Base-by-base conservation (phyloP, 2,888 invertebrate species). In the Tuberolachnus salignus region DNA sequence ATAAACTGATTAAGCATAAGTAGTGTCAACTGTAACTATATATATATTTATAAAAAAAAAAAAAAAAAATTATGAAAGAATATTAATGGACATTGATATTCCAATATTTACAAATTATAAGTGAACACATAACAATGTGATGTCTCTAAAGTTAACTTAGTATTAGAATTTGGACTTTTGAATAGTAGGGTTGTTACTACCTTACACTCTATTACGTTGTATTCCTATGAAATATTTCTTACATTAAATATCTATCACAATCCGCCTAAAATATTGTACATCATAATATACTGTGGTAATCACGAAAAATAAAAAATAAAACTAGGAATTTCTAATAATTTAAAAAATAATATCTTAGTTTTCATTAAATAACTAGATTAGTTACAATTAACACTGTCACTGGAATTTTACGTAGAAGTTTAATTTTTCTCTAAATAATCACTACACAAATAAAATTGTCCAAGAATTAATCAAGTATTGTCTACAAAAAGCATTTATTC, bases 121-220 rank as follows among this genome's bases (percentile, higher is more conserved):
- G 34, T 49, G 3, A 42, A 16, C 14, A 55, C 19, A 42, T 53
- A 42, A 55, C 9, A 55, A 51, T 46, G 2, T 21, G 16, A 34
- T 69, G 21, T 6, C 9, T 21, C 10, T 19, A 63, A 42, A 13
- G 44, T 42, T 44, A 6, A 44, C 4, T 21, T 21, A 16, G 11
- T 6, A 21, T 69, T 55, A 16, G 9, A 21, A 3, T 69, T 42
- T 51, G 1, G 1, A 1, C 21, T n/a, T 70, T 23, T 23, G 1
- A 23, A 10, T 26, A 26, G 10, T 0, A 4, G 6, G 42, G n/a
- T 59, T 26, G 44, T 21, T 51, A 69, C 67, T 51, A 44, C 13
- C 74, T 74, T 74, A 74, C 21, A 64, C n/a, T n/a, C 53, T 64
- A 64, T 64, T 64, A 74, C 74, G 64, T 44, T 74, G 74, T 64